Conservation (phyloP, 2,888 invertebrate genomes). For the Lottia gigantea region DNA sequence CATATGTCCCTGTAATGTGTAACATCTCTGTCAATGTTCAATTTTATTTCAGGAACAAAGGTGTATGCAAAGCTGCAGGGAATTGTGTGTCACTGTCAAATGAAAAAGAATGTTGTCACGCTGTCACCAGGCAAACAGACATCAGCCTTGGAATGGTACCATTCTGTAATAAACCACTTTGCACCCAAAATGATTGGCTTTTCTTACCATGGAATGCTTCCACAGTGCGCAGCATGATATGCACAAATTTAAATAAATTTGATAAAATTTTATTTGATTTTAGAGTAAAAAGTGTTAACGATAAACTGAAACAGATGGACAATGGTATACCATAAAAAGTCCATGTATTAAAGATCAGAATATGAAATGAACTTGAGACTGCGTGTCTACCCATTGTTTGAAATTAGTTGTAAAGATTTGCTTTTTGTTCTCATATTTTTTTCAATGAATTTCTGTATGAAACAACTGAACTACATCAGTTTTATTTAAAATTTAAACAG, state of each 20-base stretch:
- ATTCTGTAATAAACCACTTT: constrained; percentile 4
- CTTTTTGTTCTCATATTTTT: neutral
- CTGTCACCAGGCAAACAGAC: constrained; percentile 11
- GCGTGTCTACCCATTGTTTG: no score
- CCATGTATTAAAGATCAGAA: no score
- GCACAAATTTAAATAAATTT: neutral
- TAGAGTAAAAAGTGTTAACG: no score
- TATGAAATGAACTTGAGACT: no score
- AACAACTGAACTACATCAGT: neutral
- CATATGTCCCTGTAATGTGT: neutral
- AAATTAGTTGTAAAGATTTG: neutral
- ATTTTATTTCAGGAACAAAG: neutral
- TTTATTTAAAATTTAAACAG: neutral
- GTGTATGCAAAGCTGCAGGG: neutral
- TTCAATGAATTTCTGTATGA: neutral
- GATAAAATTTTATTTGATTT: neutral
- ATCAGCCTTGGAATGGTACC: no score
- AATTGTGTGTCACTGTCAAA: neutral
- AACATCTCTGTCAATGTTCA: neutral
- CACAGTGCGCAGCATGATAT: neutral
- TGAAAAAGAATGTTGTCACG: constrained; percentile 3
- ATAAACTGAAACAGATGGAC: no score
- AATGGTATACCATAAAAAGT: no score
- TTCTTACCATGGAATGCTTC: constrained; percentile 13
- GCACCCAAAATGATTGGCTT: constrained; percentile 13